Conservation (phyloP, 2,113 vertebrate genomes). For the Rhynchopsitta pachyrhyncha region DNA sequence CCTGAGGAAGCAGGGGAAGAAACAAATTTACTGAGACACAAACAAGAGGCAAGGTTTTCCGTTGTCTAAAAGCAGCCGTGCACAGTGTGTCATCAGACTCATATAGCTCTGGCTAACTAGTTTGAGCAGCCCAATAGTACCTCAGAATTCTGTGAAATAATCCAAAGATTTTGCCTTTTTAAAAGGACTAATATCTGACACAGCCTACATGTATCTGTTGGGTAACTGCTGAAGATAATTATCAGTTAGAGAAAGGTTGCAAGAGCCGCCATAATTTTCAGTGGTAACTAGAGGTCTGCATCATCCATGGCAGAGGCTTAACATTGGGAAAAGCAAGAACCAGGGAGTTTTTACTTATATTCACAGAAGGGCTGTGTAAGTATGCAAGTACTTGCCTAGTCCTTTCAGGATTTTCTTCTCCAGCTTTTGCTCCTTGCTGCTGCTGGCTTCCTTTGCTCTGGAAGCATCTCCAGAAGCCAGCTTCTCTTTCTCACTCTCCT, state of each 20-base stretch:
- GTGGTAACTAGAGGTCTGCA: background rate
- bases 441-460: conserved; percentile 69
- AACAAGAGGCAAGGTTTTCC: background rate
- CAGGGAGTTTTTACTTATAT: background rate
- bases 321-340: background rate
- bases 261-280: background rate
- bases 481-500: conserved; percentile 69
- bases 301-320: background rate
- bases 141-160: background rate
- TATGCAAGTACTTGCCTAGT: conserved; percentile 74
- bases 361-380: background rate
- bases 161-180: background rate
- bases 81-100: background rate
- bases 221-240: background rate
- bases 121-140: background rate
- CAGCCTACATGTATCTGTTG: background rate
- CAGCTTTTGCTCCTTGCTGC: conserved; percentile 87
- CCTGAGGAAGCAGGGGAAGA: background rate
- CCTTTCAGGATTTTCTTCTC: conserved; percentile 96
- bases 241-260: background rate
- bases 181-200: background rate
- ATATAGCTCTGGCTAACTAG: background rate
- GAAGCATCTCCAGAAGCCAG: conserved; percentile 54
- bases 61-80: background rate
- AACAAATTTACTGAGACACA: background rate